Conservation (phyloP, 2,113 vertebrate species). For the Prunella himalayana region DNA sequence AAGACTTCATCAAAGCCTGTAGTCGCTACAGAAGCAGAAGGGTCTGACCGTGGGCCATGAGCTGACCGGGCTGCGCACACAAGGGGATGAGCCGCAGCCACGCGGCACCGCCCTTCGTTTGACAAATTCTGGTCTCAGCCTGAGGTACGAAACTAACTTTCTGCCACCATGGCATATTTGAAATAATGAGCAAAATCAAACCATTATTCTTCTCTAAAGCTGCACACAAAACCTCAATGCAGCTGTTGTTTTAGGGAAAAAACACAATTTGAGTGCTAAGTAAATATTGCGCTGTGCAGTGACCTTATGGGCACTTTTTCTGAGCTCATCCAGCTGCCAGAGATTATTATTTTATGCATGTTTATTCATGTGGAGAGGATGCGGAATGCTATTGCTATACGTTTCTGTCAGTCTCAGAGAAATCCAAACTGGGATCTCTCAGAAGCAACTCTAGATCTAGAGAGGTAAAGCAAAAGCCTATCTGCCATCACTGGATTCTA, state of each 20-base stretch:
- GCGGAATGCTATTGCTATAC: neutral
- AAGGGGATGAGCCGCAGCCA: neutral
- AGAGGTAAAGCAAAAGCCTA: neutral
- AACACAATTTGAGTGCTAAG: neutral
- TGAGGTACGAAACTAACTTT: neutral
- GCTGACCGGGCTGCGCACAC: neutral
- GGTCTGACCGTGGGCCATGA: neutral
- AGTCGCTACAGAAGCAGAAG: neutral
- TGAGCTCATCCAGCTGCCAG: neutral
- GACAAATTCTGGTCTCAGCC: neutral
- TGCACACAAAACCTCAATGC: neutral
- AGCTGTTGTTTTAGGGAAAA: neutral
- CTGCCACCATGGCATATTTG: neutral
- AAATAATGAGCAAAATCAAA: neutral
- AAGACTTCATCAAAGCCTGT: neutral
- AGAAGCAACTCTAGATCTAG: neutral
- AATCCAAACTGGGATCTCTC: neutral
- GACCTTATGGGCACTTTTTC: neutral
- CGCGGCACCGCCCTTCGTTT: neutral
- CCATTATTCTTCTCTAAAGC: neutral
- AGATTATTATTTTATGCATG: neutral
- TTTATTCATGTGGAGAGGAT: neutral
- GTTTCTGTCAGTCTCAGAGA: neutral
- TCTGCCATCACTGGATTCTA: neutral
- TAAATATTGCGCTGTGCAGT: neutral